phyloP scores from a whole-genome alignment of 1,140 invertebrate genomes.

The Drosophila funebris region DNA sequence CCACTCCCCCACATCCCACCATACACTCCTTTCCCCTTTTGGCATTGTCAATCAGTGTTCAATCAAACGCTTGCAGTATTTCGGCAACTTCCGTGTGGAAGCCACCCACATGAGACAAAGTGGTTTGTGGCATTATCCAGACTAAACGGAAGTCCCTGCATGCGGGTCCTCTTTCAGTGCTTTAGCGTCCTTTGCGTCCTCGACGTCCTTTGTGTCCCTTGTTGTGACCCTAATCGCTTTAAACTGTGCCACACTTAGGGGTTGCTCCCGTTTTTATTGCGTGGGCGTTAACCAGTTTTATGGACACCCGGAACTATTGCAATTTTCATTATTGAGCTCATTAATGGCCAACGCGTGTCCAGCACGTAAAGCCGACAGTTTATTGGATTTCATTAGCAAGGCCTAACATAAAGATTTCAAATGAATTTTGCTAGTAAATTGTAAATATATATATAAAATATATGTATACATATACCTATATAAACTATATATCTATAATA shows the following conservation, averaged over 20 bases:
- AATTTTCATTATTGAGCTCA: conserved; percentile 59
- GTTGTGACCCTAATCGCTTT: conserved; percentile 77
- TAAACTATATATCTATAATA: no score
- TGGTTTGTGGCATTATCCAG: conserved; percentile 5
- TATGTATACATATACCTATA: not conserved
- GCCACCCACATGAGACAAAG: conserved; percentile 57
- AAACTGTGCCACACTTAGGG: conserved; percentile 65
- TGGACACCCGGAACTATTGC: conserved; percentile 65
- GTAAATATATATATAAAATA: not conserved
- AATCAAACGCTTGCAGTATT: conserved; percentile 70
- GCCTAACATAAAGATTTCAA: not conserved
- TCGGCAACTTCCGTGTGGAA: conserved; percentile 66
- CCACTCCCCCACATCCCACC: not conserved
- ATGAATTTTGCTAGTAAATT: no score
- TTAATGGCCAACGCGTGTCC: conserved; percentile 49
- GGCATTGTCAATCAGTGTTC: conserved; percentile 73
- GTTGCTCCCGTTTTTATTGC: conserved; percentile 58
- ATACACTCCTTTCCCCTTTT: conserved; percentile 7
- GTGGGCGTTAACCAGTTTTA: conserved; percentile 70
- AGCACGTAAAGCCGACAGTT: conserved; percentile 12
- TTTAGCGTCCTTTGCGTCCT: not conserved
- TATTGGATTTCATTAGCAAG: conserved; percentile 21
- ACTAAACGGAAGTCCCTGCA: conserved; percentile 39
- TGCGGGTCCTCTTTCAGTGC: conserved; percentile 30
- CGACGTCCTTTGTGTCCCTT: conserved; percentile 13